Evolutionary conservation across 2,113 vertebrate species (phyloP), one percentile per base, ranked within the genome.

Genomic region (Apus apus): DNA sequence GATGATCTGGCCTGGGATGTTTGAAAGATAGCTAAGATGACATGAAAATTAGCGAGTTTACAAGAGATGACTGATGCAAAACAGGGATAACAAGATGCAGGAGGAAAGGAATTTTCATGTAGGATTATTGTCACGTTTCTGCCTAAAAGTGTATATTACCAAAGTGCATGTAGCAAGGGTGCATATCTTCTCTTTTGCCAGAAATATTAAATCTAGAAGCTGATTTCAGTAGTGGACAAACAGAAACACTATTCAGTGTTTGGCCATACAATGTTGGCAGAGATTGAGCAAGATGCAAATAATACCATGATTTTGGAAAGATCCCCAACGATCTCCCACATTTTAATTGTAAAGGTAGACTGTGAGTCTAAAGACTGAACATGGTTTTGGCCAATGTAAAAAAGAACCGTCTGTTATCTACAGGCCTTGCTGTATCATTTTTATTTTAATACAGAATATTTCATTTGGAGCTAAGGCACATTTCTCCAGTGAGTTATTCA

Each of bases 201-300:
- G 84, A 91, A 95, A 78, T 90, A 81, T 15, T 85, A 86, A 85
- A 76, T 91, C 77, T 94, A 89, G 75, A 95, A 91, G 84, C 64
- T 95, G 66, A 91, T 91, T 93, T 90, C 57, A 60, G 61, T 70
- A 92, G 50, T 70, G 61, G 50, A 65, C 61, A 90, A 91, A 75
- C 48, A 78, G 32, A 83, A 85, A 56, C 56, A 78, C 60, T 86
- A 17, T 23, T 89, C 50, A 48, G 20, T 73, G 54, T 86, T 96
- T 92, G 78, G 50, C 68, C 23, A 19, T 81, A 65, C 38, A 57
- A 29, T 60, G 46, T 62, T 78, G 95, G 23, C 76, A 88, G 70
- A 73, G 85, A 89, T 73, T 80, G 67, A 90, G 34, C 56, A 70
- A 79, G 48, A 85, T 88, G 64, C 78, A 92, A 76, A 34, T 57